Evolutionary conservation across 92 coral and sea anemone genomes (phyloP).

Genomic region (Virgularia gustaviana): DNA sequence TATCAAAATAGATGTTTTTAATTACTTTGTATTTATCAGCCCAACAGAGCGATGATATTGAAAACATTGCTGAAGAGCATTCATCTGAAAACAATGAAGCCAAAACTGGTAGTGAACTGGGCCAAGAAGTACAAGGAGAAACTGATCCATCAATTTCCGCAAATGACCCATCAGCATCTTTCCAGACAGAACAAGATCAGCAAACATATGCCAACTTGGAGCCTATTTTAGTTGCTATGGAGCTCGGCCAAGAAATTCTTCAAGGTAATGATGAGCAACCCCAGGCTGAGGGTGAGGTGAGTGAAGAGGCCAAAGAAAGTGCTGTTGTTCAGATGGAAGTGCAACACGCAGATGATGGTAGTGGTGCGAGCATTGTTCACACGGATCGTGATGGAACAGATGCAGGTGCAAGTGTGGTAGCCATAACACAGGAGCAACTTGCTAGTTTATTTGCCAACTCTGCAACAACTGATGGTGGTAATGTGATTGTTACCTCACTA

Average conservation of each 20-base stretch:
- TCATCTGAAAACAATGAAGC: neutral
- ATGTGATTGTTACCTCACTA: constrained; percentile 49
- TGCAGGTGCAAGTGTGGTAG: constrained; percentile 14
- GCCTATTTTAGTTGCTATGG: constrained; percentile 98
- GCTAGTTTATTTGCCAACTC: constrained; percentile 36
- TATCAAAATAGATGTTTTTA: no score
- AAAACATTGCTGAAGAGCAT: neutral
- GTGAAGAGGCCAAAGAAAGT: constrained; percentile 1
- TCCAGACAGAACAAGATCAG: constrained; percentile 63
- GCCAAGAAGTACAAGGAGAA: neutral
- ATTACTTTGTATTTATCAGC: no score
- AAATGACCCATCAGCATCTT: neutral
- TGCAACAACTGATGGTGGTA: constrained; percentile 1
- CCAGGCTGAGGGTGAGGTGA: constrained; percentile 8
- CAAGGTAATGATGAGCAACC: constrained; percentile 42
- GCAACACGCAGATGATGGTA: neutral
- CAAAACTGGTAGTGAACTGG: neutral
- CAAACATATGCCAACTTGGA: constrained; percentile 96
- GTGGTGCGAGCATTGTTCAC: neutral
- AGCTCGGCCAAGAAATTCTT: constrained; percentile 88
- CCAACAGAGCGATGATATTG: no score
- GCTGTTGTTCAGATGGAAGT: constrained; percentile 4
- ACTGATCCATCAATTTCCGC: neutral
- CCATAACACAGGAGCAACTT: constrained; percentile 36
- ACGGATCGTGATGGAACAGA: neutral